A percentile compares a stretch with the other conserved stretches of the same genome.
Conservation (phyloP, 2,888 invertebrate genomes). For the Limnephilus marmoratus region DNA sequence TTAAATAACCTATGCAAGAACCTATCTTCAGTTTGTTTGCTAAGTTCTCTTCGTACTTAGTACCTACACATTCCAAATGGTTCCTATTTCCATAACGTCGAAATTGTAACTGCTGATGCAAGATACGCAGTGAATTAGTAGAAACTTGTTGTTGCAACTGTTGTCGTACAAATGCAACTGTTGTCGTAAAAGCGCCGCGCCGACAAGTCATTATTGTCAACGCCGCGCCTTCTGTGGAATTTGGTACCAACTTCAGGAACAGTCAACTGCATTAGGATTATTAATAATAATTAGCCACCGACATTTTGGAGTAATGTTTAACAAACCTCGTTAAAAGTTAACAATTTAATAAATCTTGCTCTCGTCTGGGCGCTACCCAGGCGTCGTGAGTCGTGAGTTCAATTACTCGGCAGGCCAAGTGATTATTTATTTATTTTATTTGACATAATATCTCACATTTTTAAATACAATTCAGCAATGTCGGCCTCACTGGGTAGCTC, state of each 20-base stretch:
- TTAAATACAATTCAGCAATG: too few species aligned
- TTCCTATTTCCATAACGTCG: conserved; percentile 63
- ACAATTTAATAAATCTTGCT: too few species aligned
- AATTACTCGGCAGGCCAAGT: too few species aligned
- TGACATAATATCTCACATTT: too few species aligned
- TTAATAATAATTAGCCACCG: neutral
- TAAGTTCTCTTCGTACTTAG: neutral
- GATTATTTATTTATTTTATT: too few species aligned
- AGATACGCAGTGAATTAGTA: conserved; percentile 60
- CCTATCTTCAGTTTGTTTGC: neutral
- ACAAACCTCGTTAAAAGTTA: too few species aligned
- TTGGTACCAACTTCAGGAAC: neutral
- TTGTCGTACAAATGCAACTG: neutral
- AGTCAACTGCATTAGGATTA: neutral
- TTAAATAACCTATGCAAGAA: neutral
- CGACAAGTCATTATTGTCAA: neutral
- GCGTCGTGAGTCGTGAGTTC: too few species aligned
- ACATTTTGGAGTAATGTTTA: neutral
- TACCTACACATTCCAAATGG: conserved; percentile 31
- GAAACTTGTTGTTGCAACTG: conserved; percentile 60
- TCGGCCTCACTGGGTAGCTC: too few species aligned
- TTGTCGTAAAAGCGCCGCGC: neutral
- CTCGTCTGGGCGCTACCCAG: too few species aligned
- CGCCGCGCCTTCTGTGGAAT: neutral
- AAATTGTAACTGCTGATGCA: conserved; percentile 63